Evolutionary conservation across 2,888 invertebrate species (phyloP), one percentile per base, ranked within the genome.

Genomic region (Synanthedon andrenaeformis): DNA sequence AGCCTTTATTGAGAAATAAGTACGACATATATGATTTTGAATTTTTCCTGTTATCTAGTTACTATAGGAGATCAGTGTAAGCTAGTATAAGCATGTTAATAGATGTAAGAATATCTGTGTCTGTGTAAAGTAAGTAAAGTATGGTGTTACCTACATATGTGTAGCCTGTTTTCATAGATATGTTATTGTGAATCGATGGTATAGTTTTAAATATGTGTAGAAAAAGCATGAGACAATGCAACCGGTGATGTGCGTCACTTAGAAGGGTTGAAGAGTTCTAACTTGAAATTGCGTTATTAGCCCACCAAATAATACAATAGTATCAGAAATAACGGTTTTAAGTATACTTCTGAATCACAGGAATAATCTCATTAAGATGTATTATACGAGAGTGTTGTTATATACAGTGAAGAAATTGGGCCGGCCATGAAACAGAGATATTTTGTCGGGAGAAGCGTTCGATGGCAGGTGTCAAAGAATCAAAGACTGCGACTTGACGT

Each of bases 361-460:
- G 57, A 58, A 58, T 58, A 57, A 62, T 63, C 62, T 56, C 55
- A 62, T 64, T 78, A 79, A 72, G 63, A 81, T 85, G 83, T 76
- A 70, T 70, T 66, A 59, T 66, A 68, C 62, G 60, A 67, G 70
- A 76, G 82, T 85, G 81, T 83, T 79, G 70, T 72, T 68, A 62
- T 71, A 76, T 76, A 70, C 74, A 82, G 84, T 85, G 81, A 77
- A 64, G 73, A 74, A 79, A 82, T 81, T 81, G 76, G 84, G 83
- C 78, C 80, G 85, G 87, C 87, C 86, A 87, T 87, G 87, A 87
- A 79, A 78, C 75, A 77, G 73, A 74, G 79, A 76, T 72, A 80
- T 61, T 73, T 74, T 62, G 69, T 66, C 69, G 71, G 74, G 70
- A 76, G 70, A 59, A 78, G 75, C 67, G 82, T 76, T 71, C 74